Base-by-base conservation (phyloP, 1,140 invertebrate species). In the Orchesella cincta region DNA sequence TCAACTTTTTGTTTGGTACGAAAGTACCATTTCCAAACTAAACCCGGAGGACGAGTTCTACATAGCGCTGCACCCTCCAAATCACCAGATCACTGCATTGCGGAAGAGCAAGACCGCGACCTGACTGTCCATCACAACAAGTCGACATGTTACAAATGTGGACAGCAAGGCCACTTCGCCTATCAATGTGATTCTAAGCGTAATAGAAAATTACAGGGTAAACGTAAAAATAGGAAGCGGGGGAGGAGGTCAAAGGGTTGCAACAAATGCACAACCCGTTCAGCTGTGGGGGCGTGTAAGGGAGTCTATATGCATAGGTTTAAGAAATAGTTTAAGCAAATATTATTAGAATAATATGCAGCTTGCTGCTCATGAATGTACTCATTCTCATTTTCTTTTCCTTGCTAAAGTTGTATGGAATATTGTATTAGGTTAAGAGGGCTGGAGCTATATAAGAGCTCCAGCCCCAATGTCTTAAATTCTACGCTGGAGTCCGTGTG, bases 131-230 rank as follows among this genome's bases (percentile, higher is more conserved):
- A 23, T n/a, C 3, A 57, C 54, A 57, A 57, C 54, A n/a, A 12
- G 3, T 12, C 8, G 3, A 8, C 12, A 57, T 57, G 54, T 57
- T 57, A n/a, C 23, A 57, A 57, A 26, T 57, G 54, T 57, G 54
- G 54, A n/a, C 14, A 57, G 54, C 54, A 5, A 57, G 54, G 54
- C 23, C 54, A 57, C 26, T 57, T n/a, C n/a, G 54, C 54, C n/a
- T 5, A 8, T 12, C 26, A 18, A 5, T 57, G 54, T 57, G 23
- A 16, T 5, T 18, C 12, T 23, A 57, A 57, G 26, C 14, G 54
- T 18, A 23, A n/a, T 23, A 57, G 26, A 12, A 18, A 12, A 3
- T 23, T 57, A 14, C 14, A 23, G 23, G 54, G 54, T 14, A 57
- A 57, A 57, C 14, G 54, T 5, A 57, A 57, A 26, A 57, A 57